Evolutionary conservation across 2,113 vertebrate species (phyloP).

Genomic region (Motacilla alba): DNA sequence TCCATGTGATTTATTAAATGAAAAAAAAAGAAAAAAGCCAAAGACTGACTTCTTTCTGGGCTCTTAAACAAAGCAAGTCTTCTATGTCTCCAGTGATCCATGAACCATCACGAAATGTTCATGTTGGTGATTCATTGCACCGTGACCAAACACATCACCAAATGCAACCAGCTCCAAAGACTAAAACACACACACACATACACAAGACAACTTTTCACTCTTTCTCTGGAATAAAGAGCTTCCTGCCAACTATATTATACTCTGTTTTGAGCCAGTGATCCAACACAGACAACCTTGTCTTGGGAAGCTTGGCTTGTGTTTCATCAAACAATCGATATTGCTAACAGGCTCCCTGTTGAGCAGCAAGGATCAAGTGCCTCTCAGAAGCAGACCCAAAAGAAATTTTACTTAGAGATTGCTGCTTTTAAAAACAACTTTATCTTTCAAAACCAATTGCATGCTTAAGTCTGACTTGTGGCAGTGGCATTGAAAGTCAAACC

Average conservation of each 20-base stretch:
- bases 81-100: conserved; percentile 21
- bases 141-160: not conserved
- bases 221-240: not conserved
- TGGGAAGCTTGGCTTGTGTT: not conserved
- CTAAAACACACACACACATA: not conserved
- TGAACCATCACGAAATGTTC: not conserved
- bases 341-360: not conserved
- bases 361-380: not conserved
- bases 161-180: not conserved
- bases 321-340: not conserved
- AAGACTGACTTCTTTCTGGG: not conserved
- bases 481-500: not conserved
- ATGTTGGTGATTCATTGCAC: not conserved
- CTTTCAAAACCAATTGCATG: not conserved
- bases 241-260: not conserved
- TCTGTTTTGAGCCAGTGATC: not conserved
- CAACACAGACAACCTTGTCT: not conserved
- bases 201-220: not conserved
- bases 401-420: not conserved
- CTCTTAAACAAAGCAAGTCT: conserved; percentile 37
- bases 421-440: not conserved
- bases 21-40: not conserved
- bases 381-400: not conserved
- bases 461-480: not conserved
- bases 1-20: not conserved